A percentile compares a stretch with the other conserved stretches of the same genome.
Evolutionary conservation across 2,888 invertebrate genomes (phyloP).

Genomic region (Trichogramma evanescens): DNA sequence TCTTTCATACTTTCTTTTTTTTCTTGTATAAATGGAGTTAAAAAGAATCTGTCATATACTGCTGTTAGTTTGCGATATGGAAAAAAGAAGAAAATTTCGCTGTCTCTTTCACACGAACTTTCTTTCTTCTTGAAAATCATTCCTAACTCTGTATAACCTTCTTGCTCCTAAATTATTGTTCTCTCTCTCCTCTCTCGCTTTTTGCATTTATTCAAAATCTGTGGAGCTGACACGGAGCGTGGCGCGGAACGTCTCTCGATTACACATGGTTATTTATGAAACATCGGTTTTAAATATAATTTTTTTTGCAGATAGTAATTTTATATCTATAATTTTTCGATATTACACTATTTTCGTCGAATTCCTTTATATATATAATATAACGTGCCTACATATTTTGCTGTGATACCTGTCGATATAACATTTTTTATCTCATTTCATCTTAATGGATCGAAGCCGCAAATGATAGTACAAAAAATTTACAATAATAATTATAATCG

Average conservation of each 20-base stretch:
- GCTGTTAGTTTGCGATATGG: slow-evolving; percentile 21
- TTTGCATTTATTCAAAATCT: slow-evolving; percentile 15
- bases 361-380: slow-evolving; percentile 13
- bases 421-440: slow-evolving; percentile 11
- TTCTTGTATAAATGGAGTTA: slow-evolving; percentile 1
- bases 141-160: slow-evolving; percentile 5
- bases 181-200: not conserved
- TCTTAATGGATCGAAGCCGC: slow-evolving; percentile 15
- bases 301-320: not conserved
- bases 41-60: slow-evolving; percentile 12
- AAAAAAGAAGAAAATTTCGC: slow-evolving; percentile 22
- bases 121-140: slow-evolving; percentile 5
- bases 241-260: slow-evolving; percentile 20
- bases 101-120: slow-evolving; percentile 12
- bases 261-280: slow-evolving; percentile 17
- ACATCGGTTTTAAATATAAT: slow-evolving; percentile 8
- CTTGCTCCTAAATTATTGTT: not conserved
- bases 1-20: slow-evolving; percentile 21
- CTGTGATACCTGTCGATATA: slow-evolving; percentile 14
- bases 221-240: slow-evolving; percentile 23
- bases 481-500: slow-evolving; percentile 11
- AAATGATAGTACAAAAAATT: slow-evolving; percentile 18
- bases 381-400: slow-evolving; percentile 20
- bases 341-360: slow-evolving; percentile 19
- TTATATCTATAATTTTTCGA: slow-evolving; percentile 2